Evolutionary conservation across 2,113 vertebrate species (phyloP), one percentile per base, ranked within the genome.

Genomic region (Panurus biarmicus): DNA sequence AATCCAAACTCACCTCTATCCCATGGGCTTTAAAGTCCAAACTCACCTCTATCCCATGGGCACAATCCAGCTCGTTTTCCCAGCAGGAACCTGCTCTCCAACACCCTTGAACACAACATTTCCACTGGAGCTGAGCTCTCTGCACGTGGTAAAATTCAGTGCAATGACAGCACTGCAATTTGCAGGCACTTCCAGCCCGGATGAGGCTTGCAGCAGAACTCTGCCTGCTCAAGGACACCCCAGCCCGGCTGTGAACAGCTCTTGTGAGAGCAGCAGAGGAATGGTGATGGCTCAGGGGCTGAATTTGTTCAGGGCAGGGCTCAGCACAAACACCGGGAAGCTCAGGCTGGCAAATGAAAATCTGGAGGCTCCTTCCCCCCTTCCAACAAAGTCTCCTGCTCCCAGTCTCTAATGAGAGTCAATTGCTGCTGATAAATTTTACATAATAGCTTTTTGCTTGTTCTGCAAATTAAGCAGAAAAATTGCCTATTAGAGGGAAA

Each of bases 391-490:
- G 35, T 24, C 77, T 89, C 54, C 79, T 84, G 71, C 78, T 93
- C 69, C 70, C 58, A 7, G 5, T 45, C 85, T 76, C 75, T 94
- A 96, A 96, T 92, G 93, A 95, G 87, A 96, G 78, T 54, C 96
- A 96, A 96, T 93, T 95, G 91, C 69, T 42, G 42, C 87, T 95
- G 95, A 95, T 91, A 96, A 89, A 96, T 95, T 94, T 94, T 94
- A 94, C 66, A 90, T 93, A 95, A 96, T 90, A 67, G 89, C 75
- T 83, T 97, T 95, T 95, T 95, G 84, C 94, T 95, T 95, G 90
- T 94, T 96, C 96, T 96, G 95, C 96, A 97, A 97, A 97, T 97
- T 97, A 96, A 90, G 96, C 94, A 92, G 91, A 94, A 94, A 88
- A 95, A 97, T 85, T 87, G 90, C 86, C 93, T 94, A 91, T 97